A percentile compares a stretch with the other conserved stretches of the same genome.
These are phyloP conservation scores for Scaptomyza tumidula DNA, from an alignment of 2,888 invertebrate genomes.

Conservation along the genomic window DNA sequence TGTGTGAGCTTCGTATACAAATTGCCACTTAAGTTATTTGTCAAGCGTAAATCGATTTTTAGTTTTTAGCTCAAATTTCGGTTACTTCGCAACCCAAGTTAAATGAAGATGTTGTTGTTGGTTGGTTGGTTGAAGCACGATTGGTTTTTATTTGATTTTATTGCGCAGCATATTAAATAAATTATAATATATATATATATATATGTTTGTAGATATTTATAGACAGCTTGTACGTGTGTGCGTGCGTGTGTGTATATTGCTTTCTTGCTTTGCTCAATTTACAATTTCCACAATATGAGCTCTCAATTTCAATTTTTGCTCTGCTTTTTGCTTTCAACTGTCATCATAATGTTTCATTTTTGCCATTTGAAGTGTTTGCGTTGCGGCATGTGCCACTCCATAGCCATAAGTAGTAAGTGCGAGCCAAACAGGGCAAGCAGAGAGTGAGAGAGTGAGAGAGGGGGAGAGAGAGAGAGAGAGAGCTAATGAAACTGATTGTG, in stretches of 20 bases:
- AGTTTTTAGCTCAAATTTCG: conserved; percentile 54
- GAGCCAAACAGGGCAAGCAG: background rate
- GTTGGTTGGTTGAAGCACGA: conserved; percentile 1
- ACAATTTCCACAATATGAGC: conserved; percentile 55
- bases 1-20: conserved; percentile 44
- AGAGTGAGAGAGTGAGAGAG: no score
- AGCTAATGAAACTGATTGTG: conserved; percentile 44
- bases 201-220: no score
- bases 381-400: conserved; percentile 45
- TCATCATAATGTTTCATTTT: conserved; percentile 67
- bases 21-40: conserved; percentile 77
- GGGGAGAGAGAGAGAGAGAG: background rate
- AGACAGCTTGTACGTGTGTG: background rate
- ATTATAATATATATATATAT: conserved; percentile 31
- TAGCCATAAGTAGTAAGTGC: conserved; percentile 16
- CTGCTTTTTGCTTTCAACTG: conserved; percentile 37
- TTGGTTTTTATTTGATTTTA: conserved; percentile 62
- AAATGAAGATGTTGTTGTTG: background rate
- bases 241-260: background rate
- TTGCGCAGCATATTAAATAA: conserved; percentile 67
- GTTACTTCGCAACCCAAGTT: background rate
- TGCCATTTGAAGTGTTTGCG: conserved; percentile 54
- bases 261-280: conserved; percentile 40
- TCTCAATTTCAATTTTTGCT: conserved; percentile 66
- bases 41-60: conserved; percentile 77